Base-by-base conservation (phyloP, 2,113 vertebrate genomes). In the Mugil cephalus region DNA sequence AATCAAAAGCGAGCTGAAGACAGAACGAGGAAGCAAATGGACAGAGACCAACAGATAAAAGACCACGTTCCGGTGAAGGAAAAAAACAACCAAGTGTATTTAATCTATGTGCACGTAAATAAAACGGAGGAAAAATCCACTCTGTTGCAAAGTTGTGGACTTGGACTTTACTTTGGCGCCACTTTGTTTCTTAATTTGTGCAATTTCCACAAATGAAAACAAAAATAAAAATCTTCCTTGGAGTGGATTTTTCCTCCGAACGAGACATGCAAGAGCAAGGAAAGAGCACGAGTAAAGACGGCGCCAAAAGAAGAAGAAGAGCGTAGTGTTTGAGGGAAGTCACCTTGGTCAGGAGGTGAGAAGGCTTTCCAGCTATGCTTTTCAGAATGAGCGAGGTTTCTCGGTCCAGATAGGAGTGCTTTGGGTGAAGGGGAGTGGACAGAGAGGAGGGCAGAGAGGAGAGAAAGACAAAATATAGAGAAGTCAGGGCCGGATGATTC, bases 261-360 rank as follows among this genome's bases (percentile, higher is more conserved):
- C 24, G 24, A 51, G 21, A 52, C 54, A 69, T 72, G 84, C 59
- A 76, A n/a, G 61, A 73, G 69, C 59, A 5, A 68, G 69, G 67
- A 58, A n/a, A 72, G 34, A 73, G 36, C n/a, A n/a, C n/a, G n/a
- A n/a, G n/a, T n/a, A n/a, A n/a, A 7, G 79, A 68, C 42, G 45
- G 85, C 87, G 86, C 92, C 17, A 43, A 24, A 1, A 34, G n/a
- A 63, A 54, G 12, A 46, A 48, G 77, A 72, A 39, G 60, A 91
- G 88, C 83, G 74, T 91, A 78, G n/a, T n/a, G n/a, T n/a, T n/a
- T 92, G 90, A 90, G 88, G n/a, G 87, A 87, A 85, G 84, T 99
- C 97, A 99, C 98, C 98, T 99, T 98, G 95, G 98, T 99, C 97
- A 99, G 97, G 95, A 99, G 96, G 93, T 99, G 98, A 96, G 97